phyloP scores from a whole-genome alignment of 2,797 vertebrate species.

The Podarcis lilfordi region DNA sequence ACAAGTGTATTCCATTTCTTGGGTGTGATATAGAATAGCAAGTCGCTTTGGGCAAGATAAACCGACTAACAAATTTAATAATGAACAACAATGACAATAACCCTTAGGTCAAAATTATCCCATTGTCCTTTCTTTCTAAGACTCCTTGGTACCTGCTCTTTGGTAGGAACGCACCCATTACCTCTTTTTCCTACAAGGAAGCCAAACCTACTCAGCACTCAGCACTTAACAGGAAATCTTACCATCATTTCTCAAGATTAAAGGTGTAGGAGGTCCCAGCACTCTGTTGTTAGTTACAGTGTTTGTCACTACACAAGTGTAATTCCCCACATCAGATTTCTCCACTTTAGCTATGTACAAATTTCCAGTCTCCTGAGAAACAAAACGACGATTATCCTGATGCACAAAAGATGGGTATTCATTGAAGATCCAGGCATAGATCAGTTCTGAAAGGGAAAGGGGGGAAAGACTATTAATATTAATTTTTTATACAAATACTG shows the following conservation, averaged over 20 bases:
- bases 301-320: constrained; percentile 96
- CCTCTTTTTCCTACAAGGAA: neutral
- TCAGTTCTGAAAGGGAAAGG: constrained; percentile 83
- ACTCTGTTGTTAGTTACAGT: constrained; percentile 89
- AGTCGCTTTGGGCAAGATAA: no score
- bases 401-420: constrained; percentile 93
- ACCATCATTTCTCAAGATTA: constrained; percentile 95
- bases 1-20: no score
- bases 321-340: constrained; percentile 94
- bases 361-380: constrained; percentile 96
- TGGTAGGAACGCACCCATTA: no score
- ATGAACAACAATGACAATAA: no score
- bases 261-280: constrained; percentile 91
- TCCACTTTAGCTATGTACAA: constrained; percentile 98
- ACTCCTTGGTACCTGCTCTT: neutral
- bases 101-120: neutral
- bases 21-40: no score
- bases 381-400: constrained; percentile 93
- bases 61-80: no score
- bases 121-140: neutral
- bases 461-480: neutral
- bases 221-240: constrained; percentile 52
- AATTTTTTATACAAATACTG: neutral
- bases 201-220: rapidly evolving
- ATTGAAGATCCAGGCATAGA: constrained; percentile 97